These are phyloP conservation scores for Hystrix brachyura DNA, from an alignment of 2,113 vertebrate genomes.

Conservation along the genomic window DNA sequence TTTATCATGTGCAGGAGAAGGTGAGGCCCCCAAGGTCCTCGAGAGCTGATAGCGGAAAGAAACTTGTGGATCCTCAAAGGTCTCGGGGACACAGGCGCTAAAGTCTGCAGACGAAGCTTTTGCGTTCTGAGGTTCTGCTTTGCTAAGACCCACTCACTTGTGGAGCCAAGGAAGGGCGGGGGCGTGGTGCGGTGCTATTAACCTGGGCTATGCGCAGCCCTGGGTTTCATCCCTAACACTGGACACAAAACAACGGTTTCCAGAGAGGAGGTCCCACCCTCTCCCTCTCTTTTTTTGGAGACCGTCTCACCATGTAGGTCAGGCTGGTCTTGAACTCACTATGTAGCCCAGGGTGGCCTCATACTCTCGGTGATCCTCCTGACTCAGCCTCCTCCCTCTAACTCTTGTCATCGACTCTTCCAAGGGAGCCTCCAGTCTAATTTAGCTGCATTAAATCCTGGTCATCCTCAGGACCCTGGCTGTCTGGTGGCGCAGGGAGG, in stretches of 20 bases:
- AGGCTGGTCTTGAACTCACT: too few species aligned
- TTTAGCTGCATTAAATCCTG: not conserved
- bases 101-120: not conserved
- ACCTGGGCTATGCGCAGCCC: not conserved
- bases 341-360: too few species aligned
- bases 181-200: not conserved
- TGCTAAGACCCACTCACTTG: not conserved
- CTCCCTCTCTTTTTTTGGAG: not conserved
- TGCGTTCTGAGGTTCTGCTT: not conserved
- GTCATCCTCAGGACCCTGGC: not conserved
- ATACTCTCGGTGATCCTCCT: too few species aligned
- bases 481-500: not conserved
- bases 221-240: too few species aligned
- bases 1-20: constrained; percentile 55
- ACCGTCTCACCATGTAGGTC: too few species aligned
- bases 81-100: not conserved
- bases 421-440: constrained; percentile 22
- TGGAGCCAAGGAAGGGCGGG: not conserved
- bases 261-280: not conserved
- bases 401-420: not conserved
- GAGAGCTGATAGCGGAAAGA: constrained; percentile 14
- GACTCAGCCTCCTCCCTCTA: not conserved
- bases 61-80: not conserved
- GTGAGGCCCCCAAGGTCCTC: not conserved
- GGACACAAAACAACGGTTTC: not conserved